These are phyloP conservation scores for Theonella swinhoei DNA, from an alignment of 37 sponge, comb jelly and placozoan species.

Conservation along the genomic window DNA sequence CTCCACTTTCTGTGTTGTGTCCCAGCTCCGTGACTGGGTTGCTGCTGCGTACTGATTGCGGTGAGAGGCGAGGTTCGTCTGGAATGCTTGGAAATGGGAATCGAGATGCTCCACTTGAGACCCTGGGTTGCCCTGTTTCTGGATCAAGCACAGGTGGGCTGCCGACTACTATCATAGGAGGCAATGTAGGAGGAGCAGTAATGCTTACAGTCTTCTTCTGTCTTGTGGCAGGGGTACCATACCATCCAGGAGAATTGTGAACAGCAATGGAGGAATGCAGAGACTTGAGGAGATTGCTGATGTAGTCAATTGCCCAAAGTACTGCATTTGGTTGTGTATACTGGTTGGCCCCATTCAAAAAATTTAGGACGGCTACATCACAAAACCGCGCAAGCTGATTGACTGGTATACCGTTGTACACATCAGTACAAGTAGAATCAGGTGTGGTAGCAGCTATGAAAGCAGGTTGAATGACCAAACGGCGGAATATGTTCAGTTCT, in stretches of 20 bases:
- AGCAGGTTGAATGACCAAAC: constrained; percentile 25
- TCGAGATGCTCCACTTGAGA: background rate
- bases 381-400: constrained; percentile 59
- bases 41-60: background rate
- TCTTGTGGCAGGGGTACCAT: constrained; percentile 30
- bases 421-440: background rate
- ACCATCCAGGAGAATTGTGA: constrained; percentile 44
- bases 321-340: constrained; percentile 27
- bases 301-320: constrained; percentile 62
- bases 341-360: constrained; percentile 40
- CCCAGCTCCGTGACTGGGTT: background rate
- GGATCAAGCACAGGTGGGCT: constrained; percentile 7
- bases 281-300: constrained; percentile 30
- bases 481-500: constrained; percentile 1
- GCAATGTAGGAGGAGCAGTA: background rate
- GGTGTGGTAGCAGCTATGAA: constrained; percentile 1
- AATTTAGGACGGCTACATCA: constrained; percentile 60
- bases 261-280: constrained; percentile 20
- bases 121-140: background rate
- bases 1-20: background rate
- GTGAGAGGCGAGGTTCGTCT: background rate
- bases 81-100: background rate
- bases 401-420: constrained; percentile 20
- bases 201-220: constrained; percentile 22
- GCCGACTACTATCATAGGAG: constrained; percentile 24